Evolutionary conservation across 2,888 invertebrate species (phyloP).

Genomic region (Drosophila conformis): DNA sequence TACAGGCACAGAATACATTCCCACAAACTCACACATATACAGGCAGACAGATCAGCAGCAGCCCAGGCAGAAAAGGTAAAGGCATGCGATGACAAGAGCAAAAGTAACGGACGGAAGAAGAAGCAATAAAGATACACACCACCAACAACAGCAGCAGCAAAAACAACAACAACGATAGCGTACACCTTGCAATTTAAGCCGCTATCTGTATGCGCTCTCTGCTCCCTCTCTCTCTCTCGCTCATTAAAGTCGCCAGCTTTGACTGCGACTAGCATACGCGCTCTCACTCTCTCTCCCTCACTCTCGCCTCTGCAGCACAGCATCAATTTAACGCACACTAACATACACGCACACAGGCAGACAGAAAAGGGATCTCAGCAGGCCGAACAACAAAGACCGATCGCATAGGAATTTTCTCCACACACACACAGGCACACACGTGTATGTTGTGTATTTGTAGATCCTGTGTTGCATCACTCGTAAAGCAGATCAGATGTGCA

Average conservation of each 20-base stretch:
- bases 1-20: slow-evolving; percentile 13
- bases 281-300: slow-evolving; percentile 20
- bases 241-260: slow-evolving; percentile 35
- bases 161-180: slow-evolving; percentile 44
- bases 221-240: slow-evolving; percentile 26
- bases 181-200: slow-evolving; percentile 80
- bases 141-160: slow-evolving; percentile 46
- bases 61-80: slow-evolving; percentile 65
- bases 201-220: slow-evolving; percentile 62
- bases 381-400: slow-evolving; percentile 65
- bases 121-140: slow-evolving; percentile 74
- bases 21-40: slow-evolving; percentile 6
- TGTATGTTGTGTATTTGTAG: slow-evolving; percentile 31
- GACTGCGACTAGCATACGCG: slow-evolving; percentile 19
- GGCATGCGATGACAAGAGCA: slow-evolving; percentile 73
- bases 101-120: slow-evolving; percentile 77
- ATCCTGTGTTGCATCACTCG: slow-evolving; percentile 73
- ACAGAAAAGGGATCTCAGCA: slow-evolving; percentile 73
- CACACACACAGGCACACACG: slow-evolving; percentile 3
- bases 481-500: slow-evolving; percentile 74
- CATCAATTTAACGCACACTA: slow-evolving; percentile 62
- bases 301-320: slow-evolving; percentile 44
- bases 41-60: slow-evolving; percentile 37
- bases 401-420: slow-evolving; percentile 71
- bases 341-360: slow-evolving; percentile 19